phyloP scores from a whole-genome alignment of 2,113 vertebrate species.

The Hippocampus barbouri region DNA sequence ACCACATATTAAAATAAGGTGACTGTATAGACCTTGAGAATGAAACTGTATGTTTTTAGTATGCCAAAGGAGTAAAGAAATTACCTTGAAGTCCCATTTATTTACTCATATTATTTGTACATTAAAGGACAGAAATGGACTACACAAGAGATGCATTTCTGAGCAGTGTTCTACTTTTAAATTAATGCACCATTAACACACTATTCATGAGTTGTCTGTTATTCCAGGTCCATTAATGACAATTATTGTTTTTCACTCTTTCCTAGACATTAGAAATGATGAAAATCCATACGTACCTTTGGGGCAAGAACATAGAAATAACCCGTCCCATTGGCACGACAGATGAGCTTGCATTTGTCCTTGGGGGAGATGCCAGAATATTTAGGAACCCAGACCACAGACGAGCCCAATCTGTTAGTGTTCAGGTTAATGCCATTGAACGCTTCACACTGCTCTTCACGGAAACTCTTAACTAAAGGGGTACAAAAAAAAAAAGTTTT shows the following conservation, averaged over 20 bases:
- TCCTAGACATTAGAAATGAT: not conserved
- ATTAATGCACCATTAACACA: not conserved
- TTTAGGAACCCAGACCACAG: constrained; percentile 94
- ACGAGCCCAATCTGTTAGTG: constrained; percentile 84
- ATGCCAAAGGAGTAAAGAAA: too few relatives aligned
- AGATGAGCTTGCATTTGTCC: constrained; percentile 96
- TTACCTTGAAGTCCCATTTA: too few relatives aligned
- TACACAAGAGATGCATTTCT: not conserved
- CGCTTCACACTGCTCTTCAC: constrained; percentile 91
- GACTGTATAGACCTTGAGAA: too few relatives aligned
- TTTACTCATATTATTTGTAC: too few relatives aligned
- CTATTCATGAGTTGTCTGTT: not conserved
- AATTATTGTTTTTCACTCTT: not conserved
- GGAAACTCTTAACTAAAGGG: constrained; percentile 81
- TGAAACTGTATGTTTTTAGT: too few relatives aligned
- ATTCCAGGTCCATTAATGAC: not conserved
- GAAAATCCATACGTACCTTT: constrained; percentile 74
- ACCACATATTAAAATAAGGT: not conserved
- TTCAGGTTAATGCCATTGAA: constrained; percentile 89
- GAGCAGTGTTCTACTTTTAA: not conserved
- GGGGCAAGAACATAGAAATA: constrained; percentile 94
- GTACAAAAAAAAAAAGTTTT: not conserved
- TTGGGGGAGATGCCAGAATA: constrained; percentile 86
- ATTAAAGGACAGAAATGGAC: too few relatives aligned
- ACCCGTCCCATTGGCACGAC: constrained; percentile 90